These are phyloP conservation scores for Nysson spinosus DNA, from an alignment of 2,888 invertebrate genomes.

Conservation along the genomic window DNA sequence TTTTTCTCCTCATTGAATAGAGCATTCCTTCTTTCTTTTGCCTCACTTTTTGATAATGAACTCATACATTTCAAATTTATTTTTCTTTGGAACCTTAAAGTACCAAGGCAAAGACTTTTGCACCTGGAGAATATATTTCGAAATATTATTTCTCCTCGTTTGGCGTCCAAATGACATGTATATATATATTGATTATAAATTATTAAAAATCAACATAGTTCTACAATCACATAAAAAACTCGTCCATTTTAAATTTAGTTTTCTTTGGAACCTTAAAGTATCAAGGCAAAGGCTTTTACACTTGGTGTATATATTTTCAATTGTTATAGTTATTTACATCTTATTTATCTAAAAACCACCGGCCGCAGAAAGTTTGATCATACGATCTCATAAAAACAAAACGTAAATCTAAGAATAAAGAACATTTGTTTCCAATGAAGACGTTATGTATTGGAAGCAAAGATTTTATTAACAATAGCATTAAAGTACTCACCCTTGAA, in stretches of 20 bases:
- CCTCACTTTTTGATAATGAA: constrained; percentile 73
- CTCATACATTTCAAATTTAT: constrained; percentile 43
- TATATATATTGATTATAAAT: neutral
- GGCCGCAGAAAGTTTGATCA: no score
- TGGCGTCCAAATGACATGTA: no score
- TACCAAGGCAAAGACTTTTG: constrained; percentile 46
- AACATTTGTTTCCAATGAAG: neutral
- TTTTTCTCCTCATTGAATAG: constrained; percentile 88
- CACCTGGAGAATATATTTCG: constrained; percentile 46
- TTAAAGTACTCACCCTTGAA: constrained; percentile 28
- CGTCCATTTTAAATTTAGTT: constrained; percentile 38
- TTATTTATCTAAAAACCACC: no score
- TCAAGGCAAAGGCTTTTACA: constrained; percentile 50
- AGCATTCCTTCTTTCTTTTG: constrained; percentile 81
- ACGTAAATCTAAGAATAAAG: no score
- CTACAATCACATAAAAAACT: constrained; percentile 47
- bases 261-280: constrained; percentile 42
- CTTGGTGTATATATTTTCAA: constrained; percentile 39
- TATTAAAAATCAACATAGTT: neutral
- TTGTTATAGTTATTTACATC: no score
- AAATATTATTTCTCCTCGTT: no score
- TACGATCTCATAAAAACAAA: no score
- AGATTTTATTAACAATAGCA: neutral
- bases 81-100: constrained; percentile 43
- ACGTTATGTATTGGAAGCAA: neutral